Evolutionary conservation across 2,113 vertebrate species (phyloP), one percentile per base, ranked within the genome.

Genomic region (Myodes glareolus): DNA sequence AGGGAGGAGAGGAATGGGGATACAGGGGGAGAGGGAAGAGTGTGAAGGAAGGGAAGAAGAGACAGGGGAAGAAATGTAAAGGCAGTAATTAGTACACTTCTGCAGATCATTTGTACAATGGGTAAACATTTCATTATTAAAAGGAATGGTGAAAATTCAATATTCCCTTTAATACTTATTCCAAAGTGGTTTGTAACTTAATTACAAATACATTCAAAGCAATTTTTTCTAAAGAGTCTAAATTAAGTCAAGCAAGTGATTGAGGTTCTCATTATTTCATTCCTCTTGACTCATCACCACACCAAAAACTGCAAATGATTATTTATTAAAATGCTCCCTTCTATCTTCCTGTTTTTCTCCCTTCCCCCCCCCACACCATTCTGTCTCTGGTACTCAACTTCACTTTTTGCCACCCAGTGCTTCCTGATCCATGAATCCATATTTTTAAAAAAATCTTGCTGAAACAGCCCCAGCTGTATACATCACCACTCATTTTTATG

Each of bases 51-150:
- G 23, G 12, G 14, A 58, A 29, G 14, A 58, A 42, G 50, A 42
- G 5, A 42, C 39, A 12, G 39, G 3, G 27, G 16, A 21, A 25
- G n/a, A 13, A 36, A 97, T 95, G 94, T 97, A 78, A 94, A 81
- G 88, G 73, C 95, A 84, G 58, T 72, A 91, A 94, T 97, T 91
- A 97, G 84, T 96, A 93, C 97, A 12, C 12, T 61, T 89, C 76
- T 33, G 29, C 77, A 97, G 88, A 86, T 94, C 29, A 91, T 91
- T 81, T 96, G 97, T 89, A 92, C 67, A 94, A 92, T 84, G 95
- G 39, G 52, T 97, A 91, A 90, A 95, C 50, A 86, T 92, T 96
- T 96, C n/a, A 47, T 97, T 97, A 88, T 72, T n/a, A 95, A 97
- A 97, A 76, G 1, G 11, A 97, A 72, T 80, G 14, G 65, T 94